A percentile compares a stretch with the other conserved stretches of the same genome.
These are phyloP conservation scores for Leptinotarsa juncta DNA, from an alignment of 2,888 invertebrate genomes.

Conservation along the genomic window DNA sequence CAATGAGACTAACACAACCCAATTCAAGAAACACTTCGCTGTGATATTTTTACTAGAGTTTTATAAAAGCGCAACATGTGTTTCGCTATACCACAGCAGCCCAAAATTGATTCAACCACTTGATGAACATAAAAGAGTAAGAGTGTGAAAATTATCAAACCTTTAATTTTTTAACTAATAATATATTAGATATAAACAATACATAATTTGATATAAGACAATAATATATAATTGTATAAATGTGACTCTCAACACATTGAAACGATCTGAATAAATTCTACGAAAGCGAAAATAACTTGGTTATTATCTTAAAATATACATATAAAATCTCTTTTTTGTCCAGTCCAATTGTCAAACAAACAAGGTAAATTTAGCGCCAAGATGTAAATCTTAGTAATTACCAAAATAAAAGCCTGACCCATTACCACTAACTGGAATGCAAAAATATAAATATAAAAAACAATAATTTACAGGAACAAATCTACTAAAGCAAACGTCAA, in stretches of 20 bases:
- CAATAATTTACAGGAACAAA: slow-evolving; percentile 25
- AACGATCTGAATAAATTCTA: slow-evolving; percentile 1
- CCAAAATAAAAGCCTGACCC: slow-evolving; percentile 14
- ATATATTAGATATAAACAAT: slow-evolving; percentile 44
- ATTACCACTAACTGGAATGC: slow-evolving; percentile 34
- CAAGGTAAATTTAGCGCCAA: not conserved
- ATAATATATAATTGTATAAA: slow-evolving; percentile 32
- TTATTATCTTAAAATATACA: not conserved
- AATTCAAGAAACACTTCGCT: too few relatives aligned
- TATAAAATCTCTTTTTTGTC: slow-evolving; percentile 8
- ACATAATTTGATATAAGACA: slow-evolving; percentile 33
- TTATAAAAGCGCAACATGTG: too few relatives aligned
- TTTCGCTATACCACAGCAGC: too few relatives aligned
- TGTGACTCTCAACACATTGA: slow-evolving; percentile 4
- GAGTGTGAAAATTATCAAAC: not conserved
- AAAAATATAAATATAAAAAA: slow-evolving; percentile 26
- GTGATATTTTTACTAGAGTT: too few relatives aligned
- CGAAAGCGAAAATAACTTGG: slow-evolving; percentile 6
- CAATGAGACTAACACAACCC: too few relatives aligned
- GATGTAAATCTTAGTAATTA: not conserved
- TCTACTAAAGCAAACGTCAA: slow-evolving; percentile 17
- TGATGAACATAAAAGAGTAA: not conserved
- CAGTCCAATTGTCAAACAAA: not conserved
- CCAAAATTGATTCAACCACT: not conserved
- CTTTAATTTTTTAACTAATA: slow-evolving; percentile 31